A percentile compares a stretch with the other conserved stretches of the same genome.
phyloP scores from a whole-genome alignment of 1,140 invertebrate genomes.

The Aporrectodea caliginosa region DNA sequence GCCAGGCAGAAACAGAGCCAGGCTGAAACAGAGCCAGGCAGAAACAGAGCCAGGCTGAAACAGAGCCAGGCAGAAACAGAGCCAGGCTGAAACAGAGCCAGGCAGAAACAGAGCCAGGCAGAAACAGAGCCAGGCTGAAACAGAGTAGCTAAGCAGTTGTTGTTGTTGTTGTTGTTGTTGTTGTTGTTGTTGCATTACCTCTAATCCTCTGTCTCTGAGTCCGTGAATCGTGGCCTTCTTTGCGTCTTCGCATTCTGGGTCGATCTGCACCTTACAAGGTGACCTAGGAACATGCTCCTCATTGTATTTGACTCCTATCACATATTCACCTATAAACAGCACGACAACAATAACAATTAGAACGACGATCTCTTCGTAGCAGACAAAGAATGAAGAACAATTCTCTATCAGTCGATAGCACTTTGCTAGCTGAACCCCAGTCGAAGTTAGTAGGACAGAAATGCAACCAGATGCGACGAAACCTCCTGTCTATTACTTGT shows the following conservation, averaged over 20 bases:
- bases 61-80: no score
- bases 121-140: no score
- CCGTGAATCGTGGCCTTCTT: slow-evolving; percentile 74
- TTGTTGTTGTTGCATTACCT: slow-evolving; percentile 53
- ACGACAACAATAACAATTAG: background rate
- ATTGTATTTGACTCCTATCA: slow-evolving; percentile 92
- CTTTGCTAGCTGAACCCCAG: background rate
- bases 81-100: no score
- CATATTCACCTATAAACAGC: slow-evolving; percentile 68
- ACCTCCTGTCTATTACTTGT: slow-evolving; percentile 97
- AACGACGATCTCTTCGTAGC: background rate
- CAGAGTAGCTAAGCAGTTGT: no score
- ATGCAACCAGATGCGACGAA: no score
- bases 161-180: no score
- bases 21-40: background rate
- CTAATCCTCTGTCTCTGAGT: slow-evolving; percentile 65
- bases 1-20: background rate
- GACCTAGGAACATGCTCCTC: slow-evolving; percentile 96
- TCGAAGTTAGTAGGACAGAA: background rate
- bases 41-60: no score
- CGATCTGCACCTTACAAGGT: slow-evolving; percentile 76
- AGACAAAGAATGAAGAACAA: background rate
- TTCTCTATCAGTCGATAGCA: background rate
- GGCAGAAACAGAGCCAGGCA: no score
- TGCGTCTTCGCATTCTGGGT: slow-evolving; percentile 86